Conservation (phyloP, 1,140 invertebrate genomes). For the Drosophila equinoxialis region DNA sequence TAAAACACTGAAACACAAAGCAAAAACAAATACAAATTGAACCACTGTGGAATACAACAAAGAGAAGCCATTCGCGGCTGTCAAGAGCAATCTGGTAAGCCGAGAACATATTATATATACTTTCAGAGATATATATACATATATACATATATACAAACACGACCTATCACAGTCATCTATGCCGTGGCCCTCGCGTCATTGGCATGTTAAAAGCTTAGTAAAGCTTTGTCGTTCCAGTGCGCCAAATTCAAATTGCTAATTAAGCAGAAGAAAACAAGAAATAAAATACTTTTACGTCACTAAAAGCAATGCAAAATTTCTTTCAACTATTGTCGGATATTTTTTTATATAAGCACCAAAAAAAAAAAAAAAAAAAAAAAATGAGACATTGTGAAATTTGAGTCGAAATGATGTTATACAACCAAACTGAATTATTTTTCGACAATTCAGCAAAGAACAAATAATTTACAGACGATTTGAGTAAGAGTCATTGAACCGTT, state of each 20-base stretch:
- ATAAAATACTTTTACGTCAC: neutral
- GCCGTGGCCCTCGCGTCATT: slow-evolving; percentile 11
- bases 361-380: neutral
- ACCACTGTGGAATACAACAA: slow-evolving; percentile 33
- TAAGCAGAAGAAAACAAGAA: neutral
- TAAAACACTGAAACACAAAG: neutral
- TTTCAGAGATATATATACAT: neutral
- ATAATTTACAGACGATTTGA: neutral
- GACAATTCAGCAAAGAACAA: neutral
- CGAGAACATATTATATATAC: neutral
- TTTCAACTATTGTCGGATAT: neutral
- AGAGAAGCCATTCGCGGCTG: neutral
- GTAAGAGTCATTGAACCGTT: slow-evolving; percentile 1
- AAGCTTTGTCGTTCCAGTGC: neutral
- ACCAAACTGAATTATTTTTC: neutral
- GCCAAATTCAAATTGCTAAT: slow-evolving; percentile 22
- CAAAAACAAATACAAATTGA: slow-evolving; percentile 7
- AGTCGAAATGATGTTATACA: neutral
- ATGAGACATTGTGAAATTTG: neutral
- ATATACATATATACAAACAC: slow-evolving; percentile 3
- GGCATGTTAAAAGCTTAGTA: slow-evolving; percentile 1
- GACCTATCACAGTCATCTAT: slow-evolving; percentile 38
- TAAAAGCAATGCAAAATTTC: neutral
- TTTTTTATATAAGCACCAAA: neutral
- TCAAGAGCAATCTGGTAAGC: slow-evolving; percentile 35